phyloP scores from a whole-genome alignment of 1,140 invertebrate genomes.

The Drosophila sproati region DNA sequence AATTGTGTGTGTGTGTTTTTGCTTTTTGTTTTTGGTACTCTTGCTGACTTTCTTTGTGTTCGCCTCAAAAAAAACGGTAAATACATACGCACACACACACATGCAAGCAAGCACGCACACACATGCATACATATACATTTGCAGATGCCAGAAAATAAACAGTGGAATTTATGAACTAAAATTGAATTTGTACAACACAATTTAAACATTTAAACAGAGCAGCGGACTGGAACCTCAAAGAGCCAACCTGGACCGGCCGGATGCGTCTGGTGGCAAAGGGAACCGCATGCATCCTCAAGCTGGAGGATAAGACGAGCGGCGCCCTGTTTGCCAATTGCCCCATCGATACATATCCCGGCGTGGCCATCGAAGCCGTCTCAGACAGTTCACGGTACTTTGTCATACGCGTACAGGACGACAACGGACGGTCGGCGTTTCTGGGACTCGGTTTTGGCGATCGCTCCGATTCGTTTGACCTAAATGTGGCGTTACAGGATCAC shows the following conservation, averaged over 20 bases:
- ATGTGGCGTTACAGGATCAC: conserved; percentile 99
- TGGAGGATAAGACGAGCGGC: conserved; percentile 97
- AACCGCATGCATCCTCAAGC: conserved; percentile 93
- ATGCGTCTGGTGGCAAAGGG: conserved; percentile 96
- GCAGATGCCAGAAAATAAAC: not conserved
- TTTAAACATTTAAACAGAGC: conserved; percentile 88
- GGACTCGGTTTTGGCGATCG: conserved; percentile 98
- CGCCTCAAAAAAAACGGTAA: conserved; percentile 31
- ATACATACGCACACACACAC: conserved; percentile 29
- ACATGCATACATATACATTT: conserved; percentile 5
- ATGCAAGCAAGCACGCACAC: not conserved
- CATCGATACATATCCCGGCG: conserved; percentile 97
- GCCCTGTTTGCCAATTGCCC: conserved; percentile 99
- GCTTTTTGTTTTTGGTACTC: conserved; percentile 8
- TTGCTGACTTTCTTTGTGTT: conserved; percentile 67
- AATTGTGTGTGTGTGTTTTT: conserved; percentile 27
- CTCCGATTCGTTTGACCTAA: conserved; percentile 99
- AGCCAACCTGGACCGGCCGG: conserved; percentile 98
- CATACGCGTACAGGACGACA: conserved; percentile 96
- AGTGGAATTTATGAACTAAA: conserved; percentile 23
- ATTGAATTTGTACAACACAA: conserved; percentile 25
- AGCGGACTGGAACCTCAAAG: conserved; percentile 98
- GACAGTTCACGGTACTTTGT: conserved; percentile 99
- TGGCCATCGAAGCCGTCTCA: conserved; percentile 97
- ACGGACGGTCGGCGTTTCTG: conserved; percentile 98